Base-by-base conservation (phyloP, 2,888 invertebrate species). In the Cinara cedri region DNA sequence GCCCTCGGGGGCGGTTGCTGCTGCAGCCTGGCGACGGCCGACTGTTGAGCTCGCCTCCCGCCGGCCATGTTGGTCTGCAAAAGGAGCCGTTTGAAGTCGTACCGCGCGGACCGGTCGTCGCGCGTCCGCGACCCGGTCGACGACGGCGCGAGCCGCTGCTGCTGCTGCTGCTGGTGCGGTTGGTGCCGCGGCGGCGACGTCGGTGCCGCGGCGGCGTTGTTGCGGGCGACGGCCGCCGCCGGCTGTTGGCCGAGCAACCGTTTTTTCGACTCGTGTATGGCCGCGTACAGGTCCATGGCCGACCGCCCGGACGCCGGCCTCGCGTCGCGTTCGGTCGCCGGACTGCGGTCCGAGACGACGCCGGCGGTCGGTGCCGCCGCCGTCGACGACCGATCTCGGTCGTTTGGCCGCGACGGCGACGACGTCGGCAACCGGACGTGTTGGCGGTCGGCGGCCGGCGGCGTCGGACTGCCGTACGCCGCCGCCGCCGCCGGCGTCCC, bases 271-370 rank as follows among this genome's bases (percentile, higher is more conserved):
- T 92, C 92, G 84, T 93, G 92, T 82, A 93, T 92, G 19, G 91
- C 91, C 3, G 92, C 91, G 84, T 91, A 92, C 3, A 93, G 86
- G 85, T 93, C 92, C 84, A 93, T 92, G 83, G 92, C 91, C n/a
- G 91, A 91, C 91, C 93, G 91, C 0, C 90, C 76, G 57, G 68
- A 68, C 49, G 68, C 57, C 11, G 76, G 66, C 16, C 76, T 66
- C 3, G 34, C 34, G 34, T 6, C 34, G 34, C 34, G 34, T 34
- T 34, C 34, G 34, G 6, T 6, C 3, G 34, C 34, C 34, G 34
- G 34, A 4, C n/a, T 34, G 3, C 34, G 34, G 34, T 34, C 34
- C 34, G 34, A n/a, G n/a, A 6, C 34, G 34, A 63, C 63, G 63
- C n/a, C 13, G 19, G 42, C 19, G 34, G 34, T 42, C 63, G 63